Conservation (phyloP, 2,113 vertebrate genomes). For the Herpetotheres cachinnans region DNA sequence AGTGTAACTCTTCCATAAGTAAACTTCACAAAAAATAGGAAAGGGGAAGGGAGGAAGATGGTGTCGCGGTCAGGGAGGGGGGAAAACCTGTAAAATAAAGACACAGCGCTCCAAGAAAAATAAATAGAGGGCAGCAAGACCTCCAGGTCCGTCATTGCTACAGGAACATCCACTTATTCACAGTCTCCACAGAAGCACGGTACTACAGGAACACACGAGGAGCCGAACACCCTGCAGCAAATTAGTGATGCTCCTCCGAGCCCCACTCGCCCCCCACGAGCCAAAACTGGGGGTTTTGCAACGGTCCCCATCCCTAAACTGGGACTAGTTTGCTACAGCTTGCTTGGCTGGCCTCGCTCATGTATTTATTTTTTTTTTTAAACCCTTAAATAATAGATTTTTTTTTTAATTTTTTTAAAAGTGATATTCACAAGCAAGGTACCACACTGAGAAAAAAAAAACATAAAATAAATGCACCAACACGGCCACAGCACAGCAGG, state of each 20-base stretch:
- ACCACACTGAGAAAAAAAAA: neutral
- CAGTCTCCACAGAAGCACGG: conserved; percentile 57
- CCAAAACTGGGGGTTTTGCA: neutral
- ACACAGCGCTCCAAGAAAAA: conserved; percentile 22
- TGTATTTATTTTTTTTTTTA: neutral
- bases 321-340: neutral
- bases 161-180: conserved; percentile 30
- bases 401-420: neutral
- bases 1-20: conserved; percentile 57
- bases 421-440: conserved; percentile 8
- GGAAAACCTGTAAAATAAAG: neutral
- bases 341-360: neutral
- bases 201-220: neutral
- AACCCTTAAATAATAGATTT: neutral
- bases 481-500: conserved; percentile 47
- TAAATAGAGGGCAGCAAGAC: conserved; percentile 18
- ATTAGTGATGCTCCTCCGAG: neutral
- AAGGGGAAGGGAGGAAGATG: neutral
- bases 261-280: fast-evolving
- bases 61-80: neutral
- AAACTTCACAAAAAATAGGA: conserved; percentile 52
- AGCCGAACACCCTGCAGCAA: neutral
- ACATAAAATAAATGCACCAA: neutral
- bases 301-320: neutral
- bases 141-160: neutral